A percentile compares a stretch with the other conserved stretches of the same genome.
These are phyloP conservation scores for Takifugu flavidus DNA, from an alignment of 2,113 vertebrate species.

Conservation along the genomic window DNA sequence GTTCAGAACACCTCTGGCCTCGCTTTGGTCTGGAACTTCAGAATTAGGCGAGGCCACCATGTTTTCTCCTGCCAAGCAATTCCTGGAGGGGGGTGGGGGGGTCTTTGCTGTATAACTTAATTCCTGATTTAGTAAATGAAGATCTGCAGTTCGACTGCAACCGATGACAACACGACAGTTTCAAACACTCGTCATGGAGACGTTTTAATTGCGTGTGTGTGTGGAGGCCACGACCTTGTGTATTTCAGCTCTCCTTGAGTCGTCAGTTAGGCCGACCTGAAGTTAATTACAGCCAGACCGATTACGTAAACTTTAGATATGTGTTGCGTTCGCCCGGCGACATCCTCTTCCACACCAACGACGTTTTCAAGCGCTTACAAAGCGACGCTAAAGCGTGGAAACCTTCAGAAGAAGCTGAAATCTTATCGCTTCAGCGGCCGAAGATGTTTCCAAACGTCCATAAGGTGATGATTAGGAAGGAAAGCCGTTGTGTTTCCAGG, in stretches of 20 bases:
- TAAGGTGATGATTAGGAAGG: slow-evolving; percentile 53
- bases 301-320: slow-evolving; percentile 44
- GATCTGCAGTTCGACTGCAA: slow-evolving; percentile 3
- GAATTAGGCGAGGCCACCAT: too few species aligned
- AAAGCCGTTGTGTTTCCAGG: slow-evolving; percentile 36
- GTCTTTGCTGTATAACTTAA: too few species aligned
- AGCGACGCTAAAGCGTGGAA: slow-evolving; percentile 24
- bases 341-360: not conserved
- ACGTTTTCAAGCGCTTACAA: slow-evolving; percentile 2
- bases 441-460: slow-evolving; percentile 28
- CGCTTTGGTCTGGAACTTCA: too few species aligned
- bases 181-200: slow-evolving; percentile 7
- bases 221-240: slow-evolving; percentile 22
- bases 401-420: slow-evolving; percentile 20
- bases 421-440: slow-evolving; percentile 11
- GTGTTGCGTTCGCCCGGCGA: slow-evolving; percentile 21
- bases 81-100: too few species aligned
- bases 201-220: slow-evolving; percentile 37
- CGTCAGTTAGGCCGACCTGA: slow-evolving; percentile 25
- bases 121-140: slow-evolving; percentile 5
- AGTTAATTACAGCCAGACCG: slow-evolving; percentile 42
- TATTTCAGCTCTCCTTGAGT: slow-evolving; percentile 22
- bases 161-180: slow-evolving; percentile 4
- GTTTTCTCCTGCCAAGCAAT: too few species aligned
- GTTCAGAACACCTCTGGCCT: too few species aligned